Evolutionary conservation across 2,113 vertebrate species (phyloP), one percentile per base, ranked within the genome.

Genomic region (Anser cygnoides): DNA sequence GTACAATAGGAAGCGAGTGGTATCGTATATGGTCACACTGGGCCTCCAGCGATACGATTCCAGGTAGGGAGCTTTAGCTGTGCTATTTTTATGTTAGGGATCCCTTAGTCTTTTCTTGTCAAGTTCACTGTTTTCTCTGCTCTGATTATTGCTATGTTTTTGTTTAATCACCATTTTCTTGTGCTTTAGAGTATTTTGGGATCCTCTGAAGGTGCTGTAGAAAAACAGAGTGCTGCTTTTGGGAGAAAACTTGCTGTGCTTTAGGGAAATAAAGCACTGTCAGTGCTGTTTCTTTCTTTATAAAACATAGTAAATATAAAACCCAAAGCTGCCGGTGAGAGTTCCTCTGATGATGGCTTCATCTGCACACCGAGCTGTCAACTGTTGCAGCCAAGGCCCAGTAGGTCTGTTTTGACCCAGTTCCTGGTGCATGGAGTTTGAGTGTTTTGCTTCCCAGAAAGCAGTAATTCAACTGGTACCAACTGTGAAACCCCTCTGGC

Each of bases 21-120:
- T 99, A 58, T 98, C 98, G 0, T 99, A 99, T 95, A 99, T 98
- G 2, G 97, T 99, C 97, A 99, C 99, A 1, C 93, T 99, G 74
- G 99, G 98, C 57, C 98, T 99, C 59, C 98, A 97, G 97, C 97
- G 29, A 43, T 99, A 99, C 13, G 98, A 99, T 13, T 97, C 99
- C 91, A 98, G 98, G 99, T 99, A 88, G 97, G 98, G 58, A 5
- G 8, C 33, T 41, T 7, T 8, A 25, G 28, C 43, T 62, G 22
- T 4, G 68, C 65, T 84, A 2, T 6, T 76, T 43, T 10, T 10
- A 0, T 20, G 19, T 54, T 33, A 13, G 33, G 43, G 29, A 18
- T 31, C 44, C 50, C 18, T 33, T 7, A 1, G 6, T 44, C n/a
- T 7, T 2, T 41, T 31, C 86, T 31, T 28, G 41, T 7, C 19